Evolutionary conservation across 1,140 invertebrate species (phyloP).

Genomic region (Caerostris darwini): DNA sequence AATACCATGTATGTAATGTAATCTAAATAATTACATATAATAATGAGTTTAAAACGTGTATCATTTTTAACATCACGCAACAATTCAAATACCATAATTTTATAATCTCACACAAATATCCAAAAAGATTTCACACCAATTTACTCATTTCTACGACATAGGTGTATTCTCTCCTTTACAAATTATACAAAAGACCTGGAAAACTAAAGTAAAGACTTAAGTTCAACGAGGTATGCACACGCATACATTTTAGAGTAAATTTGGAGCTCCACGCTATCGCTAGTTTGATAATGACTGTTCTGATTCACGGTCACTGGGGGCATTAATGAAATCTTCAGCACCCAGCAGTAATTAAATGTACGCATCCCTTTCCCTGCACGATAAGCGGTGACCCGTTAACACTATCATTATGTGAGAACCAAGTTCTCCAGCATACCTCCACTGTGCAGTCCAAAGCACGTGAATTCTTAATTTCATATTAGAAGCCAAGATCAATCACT

Average conservation of each 20-base stretch:
- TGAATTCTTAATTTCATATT: constrained; percentile 75
- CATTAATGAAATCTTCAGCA: constrained; percentile 75
- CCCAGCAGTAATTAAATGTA: constrained; percentile 75
- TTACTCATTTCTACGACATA: neutral
- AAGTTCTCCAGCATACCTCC: neutral
- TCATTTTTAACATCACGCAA: neutral
- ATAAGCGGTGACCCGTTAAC: constrained; percentile 72
- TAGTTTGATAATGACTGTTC: constrained; percentile 72
- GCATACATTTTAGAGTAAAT: constrained; percentile 58
- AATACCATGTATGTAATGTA: too few relatives aligned
- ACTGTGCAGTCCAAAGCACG: neutral
- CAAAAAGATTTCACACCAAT: neutral
- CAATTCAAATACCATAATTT: neutral
- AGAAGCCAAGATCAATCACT: constrained; percentile 57
- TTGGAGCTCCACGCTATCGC: constrained; percentile 73
- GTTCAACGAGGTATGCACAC: neutral
- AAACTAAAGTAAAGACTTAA: constrained; percentile 7
- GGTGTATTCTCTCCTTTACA: neutral
- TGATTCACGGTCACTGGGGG: constrained; percentile 67
- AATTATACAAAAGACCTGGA: neutral
- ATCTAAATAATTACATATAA: too few relatives aligned
- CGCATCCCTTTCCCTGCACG: constrained; percentile 47
- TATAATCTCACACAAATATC: neutral
- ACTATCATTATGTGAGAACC: constrained; percentile 65
- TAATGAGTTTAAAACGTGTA: too few relatives aligned